A percentile compares a stretch with the other conserved stretches of the same genome.
Conservation (phyloP, 1,140 invertebrate species). For the Hyles euphorbiae region DNA sequence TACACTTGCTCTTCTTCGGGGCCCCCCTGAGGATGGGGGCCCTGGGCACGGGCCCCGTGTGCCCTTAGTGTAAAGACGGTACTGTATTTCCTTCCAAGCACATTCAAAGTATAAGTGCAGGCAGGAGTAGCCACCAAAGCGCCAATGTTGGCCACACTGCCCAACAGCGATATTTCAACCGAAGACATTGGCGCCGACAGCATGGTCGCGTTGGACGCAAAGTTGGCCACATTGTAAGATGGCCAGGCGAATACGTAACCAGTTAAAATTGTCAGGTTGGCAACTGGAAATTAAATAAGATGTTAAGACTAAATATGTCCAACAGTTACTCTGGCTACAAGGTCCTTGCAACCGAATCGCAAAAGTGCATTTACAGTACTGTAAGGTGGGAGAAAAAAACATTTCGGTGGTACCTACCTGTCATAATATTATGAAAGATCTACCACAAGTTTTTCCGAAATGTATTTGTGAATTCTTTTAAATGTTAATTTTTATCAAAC, state of each 20-base stretch:
- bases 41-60: no score
- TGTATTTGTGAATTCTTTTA: background rate
- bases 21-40: no score
- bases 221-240: slow-evolving; percentile 45
- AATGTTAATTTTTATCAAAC: background rate
- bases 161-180: slow-evolving; percentile 41
- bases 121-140: slow-evolving; percentile 44
- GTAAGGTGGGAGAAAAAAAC: no score
- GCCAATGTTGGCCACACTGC: slow-evolving; percentile 52
- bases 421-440: background rate
- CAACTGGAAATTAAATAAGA: slow-evolving; percentile 45
- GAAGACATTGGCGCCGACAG: slow-evolving; percentile 40
- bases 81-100: slow-evolving; percentile 48
- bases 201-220: slow-evolving; percentile 44
- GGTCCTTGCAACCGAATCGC: no score
- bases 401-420: background rate
- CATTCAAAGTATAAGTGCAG: slow-evolving; percentile 42
- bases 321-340: no score
- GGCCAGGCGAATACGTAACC: slow-evolving; percentile 59
- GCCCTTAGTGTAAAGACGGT: no score
- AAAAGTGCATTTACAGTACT: no score
- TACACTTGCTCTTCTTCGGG: no score
- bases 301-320: no score
- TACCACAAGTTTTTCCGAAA: no score
- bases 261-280: slow-evolving; percentile 35